phyloP scores from a whole-genome alignment of 2,113 vertebrate genomes.

The Alexandromys fortis region DNA sequence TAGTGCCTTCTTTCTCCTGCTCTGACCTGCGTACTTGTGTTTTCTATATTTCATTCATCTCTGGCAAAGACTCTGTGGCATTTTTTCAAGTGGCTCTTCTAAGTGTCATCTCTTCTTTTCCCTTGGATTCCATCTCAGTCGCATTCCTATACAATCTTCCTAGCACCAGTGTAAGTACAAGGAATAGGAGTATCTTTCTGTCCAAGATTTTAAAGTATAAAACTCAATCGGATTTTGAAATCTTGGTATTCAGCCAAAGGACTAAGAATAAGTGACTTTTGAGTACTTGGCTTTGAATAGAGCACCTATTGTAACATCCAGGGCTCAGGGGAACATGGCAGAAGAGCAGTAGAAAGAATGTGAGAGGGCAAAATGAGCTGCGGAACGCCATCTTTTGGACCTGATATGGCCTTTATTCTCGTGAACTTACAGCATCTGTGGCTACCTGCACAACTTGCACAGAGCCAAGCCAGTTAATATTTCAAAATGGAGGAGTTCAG shows the following conservation, averaged over 20 bases:
- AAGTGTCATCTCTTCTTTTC: neutral
- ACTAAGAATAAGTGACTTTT: neutral
- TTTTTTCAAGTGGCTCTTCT: conserved; percentile 14
- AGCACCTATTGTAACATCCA: neutral
- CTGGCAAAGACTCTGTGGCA: neutral
- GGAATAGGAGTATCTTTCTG: neutral
- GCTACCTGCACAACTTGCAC: neutral
- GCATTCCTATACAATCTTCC: neutral
- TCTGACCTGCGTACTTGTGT: neutral
- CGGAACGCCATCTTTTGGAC: neutral
- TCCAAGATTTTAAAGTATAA: neutral
- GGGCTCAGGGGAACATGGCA: neutral
- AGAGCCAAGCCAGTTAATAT: neutral
- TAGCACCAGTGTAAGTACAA: neutral
- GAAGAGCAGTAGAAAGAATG: neutral
- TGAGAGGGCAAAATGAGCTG: neutral
- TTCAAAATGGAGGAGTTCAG: too few relatives aligned
- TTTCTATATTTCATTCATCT: neutral
- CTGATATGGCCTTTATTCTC: neutral
- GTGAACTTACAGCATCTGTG: neutral
- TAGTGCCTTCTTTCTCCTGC: neutral
- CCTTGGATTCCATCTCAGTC: neutral
- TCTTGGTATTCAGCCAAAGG: neutral
- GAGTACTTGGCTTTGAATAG: neutral
- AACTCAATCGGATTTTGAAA: conserved; percentile 5